Conservation (phyloP, 1,140 invertebrate genomes). For the Bicyclus anynana region DNA sequence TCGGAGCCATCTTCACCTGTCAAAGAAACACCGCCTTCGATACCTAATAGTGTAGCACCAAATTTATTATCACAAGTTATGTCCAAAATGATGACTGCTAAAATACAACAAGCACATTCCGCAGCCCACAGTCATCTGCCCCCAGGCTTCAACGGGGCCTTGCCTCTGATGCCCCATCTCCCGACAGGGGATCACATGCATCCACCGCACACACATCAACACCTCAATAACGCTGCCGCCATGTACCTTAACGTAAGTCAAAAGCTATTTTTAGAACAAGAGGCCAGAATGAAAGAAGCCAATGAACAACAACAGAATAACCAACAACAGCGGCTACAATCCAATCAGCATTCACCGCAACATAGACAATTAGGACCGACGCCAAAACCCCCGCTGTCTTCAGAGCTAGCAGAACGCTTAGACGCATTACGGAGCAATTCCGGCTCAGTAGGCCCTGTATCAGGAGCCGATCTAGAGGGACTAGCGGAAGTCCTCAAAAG, state of each 20-base stretch:
- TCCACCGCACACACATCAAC: slow-evolving; percentile 79
- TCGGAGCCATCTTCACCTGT: slow-evolving; percentile 79
- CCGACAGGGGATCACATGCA: slow-evolving; percentile 76
- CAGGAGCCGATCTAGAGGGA: slow-evolving; percentile 88
- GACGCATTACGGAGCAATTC: slow-evolving; percentile 81
- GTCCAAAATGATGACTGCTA: slow-evolving; percentile 82
- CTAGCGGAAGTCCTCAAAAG: slow-evolving; percentile 92
- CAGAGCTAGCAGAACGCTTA: slow-evolving; percentile 80
- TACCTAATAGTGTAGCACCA: slow-evolving; percentile 71
- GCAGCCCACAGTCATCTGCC: slow-evolving; percentile 54
- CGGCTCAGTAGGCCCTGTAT: slow-evolving; percentile 79
- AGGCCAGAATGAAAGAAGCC: slow-evolving; percentile 84
- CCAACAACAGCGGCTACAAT: slow-evolving; percentile 74
- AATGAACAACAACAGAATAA: slow-evolving; percentile 76
- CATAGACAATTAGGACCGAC: slow-evolving; percentile 71
- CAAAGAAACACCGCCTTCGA: slow-evolving; percentile 77
- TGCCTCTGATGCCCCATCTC: slow-evolving; percentile 78
- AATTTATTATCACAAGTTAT: slow-evolving; percentile 83
- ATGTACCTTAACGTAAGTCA: slow-evolving; percentile 86
- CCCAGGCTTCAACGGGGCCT: slow-evolving; percentile 76
- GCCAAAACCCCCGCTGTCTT: slow-evolving; percentile 76
- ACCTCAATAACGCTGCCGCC: slow-evolving; percentile 82
- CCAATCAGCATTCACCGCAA: slow-evolving; percentile 77
- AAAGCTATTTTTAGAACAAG: slow-evolving; percentile 87
- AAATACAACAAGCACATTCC: slow-evolving; percentile 78